Evolutionary conservation across 2,113 vertebrate species (phyloP).

Genomic region (Laterallus jamaicensis): DNA sequence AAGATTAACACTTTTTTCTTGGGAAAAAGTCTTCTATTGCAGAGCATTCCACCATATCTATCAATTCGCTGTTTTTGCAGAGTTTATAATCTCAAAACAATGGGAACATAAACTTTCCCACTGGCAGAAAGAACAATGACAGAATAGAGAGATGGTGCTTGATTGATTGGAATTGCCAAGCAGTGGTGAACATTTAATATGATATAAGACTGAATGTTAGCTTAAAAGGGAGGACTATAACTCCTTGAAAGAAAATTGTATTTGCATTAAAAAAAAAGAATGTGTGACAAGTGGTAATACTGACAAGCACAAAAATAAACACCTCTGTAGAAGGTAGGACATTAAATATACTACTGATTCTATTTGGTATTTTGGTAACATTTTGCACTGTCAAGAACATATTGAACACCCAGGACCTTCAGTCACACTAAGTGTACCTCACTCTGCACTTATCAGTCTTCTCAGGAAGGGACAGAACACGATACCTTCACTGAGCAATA

Average conservation of each 20-base stretch:
- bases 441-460: neutral
- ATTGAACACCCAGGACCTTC: neutral
- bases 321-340: neutral
- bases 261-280: neutral
- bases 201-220: slow-evolving; percentile 28
- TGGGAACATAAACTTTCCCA: slow-evolving; percentile 19
- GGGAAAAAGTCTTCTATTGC: neutral
- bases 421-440: neutral
- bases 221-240: slow-evolving; percentile 29
- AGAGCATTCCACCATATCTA: neutral
- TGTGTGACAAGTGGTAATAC: neutral
- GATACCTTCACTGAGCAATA: neutral
- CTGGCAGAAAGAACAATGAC: neutral
- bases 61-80: slow-evolving; percentile 13
- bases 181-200: slow-evolving; percentile 23
- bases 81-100: slow-evolving; percentile 19
- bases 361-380: neutral
- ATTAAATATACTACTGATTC: neutral
- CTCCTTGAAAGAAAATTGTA: slow-evolving; percentile 38
- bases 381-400: neutral
- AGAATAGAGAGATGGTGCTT: slow-evolving; percentile 15
- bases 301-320: slow-evolving; percentile 1
- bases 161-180: slow-evolving; percentile 59
- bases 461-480: neutral
- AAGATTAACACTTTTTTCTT: slow-evolving; percentile 17